phyloP scores from a whole-genome alignment of 53 echinoderm and acorn worm genomes.

The Paracentrotus lividus region DNA sequence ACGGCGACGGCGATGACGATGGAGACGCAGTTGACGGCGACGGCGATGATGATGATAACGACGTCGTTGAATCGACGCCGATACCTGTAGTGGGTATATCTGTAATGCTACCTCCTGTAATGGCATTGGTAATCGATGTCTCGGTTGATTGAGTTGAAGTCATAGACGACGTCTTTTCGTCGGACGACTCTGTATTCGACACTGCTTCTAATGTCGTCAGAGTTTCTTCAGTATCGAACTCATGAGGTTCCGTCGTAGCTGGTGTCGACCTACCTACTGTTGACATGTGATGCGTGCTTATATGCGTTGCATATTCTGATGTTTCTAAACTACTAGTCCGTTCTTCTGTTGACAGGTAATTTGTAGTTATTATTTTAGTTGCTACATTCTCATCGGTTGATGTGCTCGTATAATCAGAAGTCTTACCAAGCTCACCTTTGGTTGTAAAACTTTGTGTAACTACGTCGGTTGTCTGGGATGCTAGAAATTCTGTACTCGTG shows the following conservation, averaged over 20 bases:
- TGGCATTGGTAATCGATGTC: background rate
- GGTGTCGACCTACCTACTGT: background rate
- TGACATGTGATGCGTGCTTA: background rate
- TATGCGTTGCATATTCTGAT: background rate
- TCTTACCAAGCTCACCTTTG: background rate
- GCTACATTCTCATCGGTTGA: background rate
- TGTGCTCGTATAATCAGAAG: background rate
- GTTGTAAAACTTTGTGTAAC: background rate
- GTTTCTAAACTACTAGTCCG: background rate
- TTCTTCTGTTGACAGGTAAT: background rate
- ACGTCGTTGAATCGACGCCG: background rate
- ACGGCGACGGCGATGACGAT: background rate
- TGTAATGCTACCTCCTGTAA: background rate
- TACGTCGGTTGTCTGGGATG: background rate
- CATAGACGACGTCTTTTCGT: background rate
- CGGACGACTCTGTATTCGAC: background rate
- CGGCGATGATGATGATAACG: background rate
- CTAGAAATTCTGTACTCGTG: background rate
- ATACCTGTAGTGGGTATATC: constrained; percentile 24
- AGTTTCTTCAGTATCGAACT: background rate
- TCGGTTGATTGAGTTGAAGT: background rate
- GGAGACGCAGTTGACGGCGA: background rate
- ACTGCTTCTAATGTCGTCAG: background rate
- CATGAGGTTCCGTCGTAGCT: background rate
- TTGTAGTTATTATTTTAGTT: background rate